Evolutionary conservation across 2,113 vertebrate genomes (phyloP).

Genomic region (Sylvia atricapilla): DNA sequence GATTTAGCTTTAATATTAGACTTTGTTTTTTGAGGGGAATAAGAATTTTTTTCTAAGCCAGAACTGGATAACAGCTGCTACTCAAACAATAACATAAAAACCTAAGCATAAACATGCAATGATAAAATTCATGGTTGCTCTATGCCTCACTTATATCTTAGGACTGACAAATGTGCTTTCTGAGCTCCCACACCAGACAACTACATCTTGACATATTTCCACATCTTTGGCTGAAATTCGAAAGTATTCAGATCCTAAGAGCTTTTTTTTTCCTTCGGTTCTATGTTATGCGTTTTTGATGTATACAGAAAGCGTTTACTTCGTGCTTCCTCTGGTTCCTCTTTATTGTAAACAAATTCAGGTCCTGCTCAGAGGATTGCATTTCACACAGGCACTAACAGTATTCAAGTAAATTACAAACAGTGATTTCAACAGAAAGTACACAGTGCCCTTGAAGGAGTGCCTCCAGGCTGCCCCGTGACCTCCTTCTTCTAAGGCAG

Average conservation of each 20-base stretch:
- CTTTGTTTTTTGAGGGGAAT: not conserved
- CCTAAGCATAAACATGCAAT: not conserved
- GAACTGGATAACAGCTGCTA: not conserved
- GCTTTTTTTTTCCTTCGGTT: not conserved
- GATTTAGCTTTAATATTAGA: not conserved
- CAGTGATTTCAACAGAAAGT: not conserved
- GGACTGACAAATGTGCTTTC: not conserved
- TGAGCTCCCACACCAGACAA: not conserved
- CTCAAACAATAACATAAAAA: not conserved
- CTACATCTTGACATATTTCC: not conserved
- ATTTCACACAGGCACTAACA: not conserved
- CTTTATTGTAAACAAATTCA: not conserved
- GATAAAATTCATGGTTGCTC: not conserved
- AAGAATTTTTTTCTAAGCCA: not conserved
- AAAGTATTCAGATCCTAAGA: not conserved
- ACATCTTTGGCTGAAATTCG: not conserved
- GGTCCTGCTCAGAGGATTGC: not conserved
- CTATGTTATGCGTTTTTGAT: not conserved
- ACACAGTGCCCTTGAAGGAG: not conserved
- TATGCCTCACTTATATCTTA: not conserved
- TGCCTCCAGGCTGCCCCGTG: not conserved
- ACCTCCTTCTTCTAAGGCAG: conserved; percentile 7
- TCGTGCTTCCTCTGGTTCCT: not conserved
- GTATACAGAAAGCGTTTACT: not conserved
- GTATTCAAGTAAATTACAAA: not conserved